Evolutionary conservation across 2,888 invertebrate species (phyloP).

Genomic region (Epistrophe eligans): DNA sequence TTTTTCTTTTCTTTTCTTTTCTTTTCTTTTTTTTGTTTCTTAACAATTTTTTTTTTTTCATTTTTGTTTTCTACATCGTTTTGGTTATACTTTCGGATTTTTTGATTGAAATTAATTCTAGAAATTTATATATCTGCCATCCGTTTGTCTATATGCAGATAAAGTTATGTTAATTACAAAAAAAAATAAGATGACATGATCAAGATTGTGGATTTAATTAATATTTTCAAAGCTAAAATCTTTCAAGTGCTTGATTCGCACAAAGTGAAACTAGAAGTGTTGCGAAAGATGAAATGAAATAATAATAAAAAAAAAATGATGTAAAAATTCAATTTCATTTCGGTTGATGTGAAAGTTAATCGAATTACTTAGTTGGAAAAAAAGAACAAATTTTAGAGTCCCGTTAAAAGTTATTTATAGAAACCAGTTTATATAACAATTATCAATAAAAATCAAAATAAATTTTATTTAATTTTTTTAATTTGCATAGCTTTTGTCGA

Average conservation of each 20-base stretch:
- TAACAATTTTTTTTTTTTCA: constrained; percentile 23
- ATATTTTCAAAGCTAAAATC: constrained; percentile 24
- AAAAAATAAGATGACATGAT: constrained; percentile 34
- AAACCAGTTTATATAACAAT: constrained; percentile 36
- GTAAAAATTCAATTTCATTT: constrained; percentile 62
- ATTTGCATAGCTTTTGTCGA: constrained; percentile 17
- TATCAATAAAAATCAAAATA: not conserved
- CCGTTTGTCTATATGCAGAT: constrained; percentile 18
- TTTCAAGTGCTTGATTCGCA: constrained; percentile 28
- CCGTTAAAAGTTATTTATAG: constrained; percentile 42
- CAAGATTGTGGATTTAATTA: constrained; percentile 57
- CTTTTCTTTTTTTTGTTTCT: no score
- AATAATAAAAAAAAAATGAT: not conserved
- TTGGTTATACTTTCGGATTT: constrained; percentile 58
- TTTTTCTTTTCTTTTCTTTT: constrained; percentile 21
- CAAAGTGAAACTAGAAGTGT: constrained; percentile 74
- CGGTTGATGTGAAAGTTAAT: constrained; percentile 67
- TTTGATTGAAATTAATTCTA: constrained; percentile 37
- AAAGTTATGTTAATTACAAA: constrained; percentile 23
- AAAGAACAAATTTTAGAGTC: not conserved
- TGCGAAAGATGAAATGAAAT: constrained; percentile 34
- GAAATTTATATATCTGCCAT: constrained; percentile 21
- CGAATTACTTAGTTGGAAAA: constrained; percentile 12
- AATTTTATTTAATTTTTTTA: no score
- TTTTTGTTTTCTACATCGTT: constrained; percentile 3